These are phyloP conservation scores for Acleris literana DNA, from an alignment of 2,888 invertebrate genomes.

Conservation along the genomic window DNA sequence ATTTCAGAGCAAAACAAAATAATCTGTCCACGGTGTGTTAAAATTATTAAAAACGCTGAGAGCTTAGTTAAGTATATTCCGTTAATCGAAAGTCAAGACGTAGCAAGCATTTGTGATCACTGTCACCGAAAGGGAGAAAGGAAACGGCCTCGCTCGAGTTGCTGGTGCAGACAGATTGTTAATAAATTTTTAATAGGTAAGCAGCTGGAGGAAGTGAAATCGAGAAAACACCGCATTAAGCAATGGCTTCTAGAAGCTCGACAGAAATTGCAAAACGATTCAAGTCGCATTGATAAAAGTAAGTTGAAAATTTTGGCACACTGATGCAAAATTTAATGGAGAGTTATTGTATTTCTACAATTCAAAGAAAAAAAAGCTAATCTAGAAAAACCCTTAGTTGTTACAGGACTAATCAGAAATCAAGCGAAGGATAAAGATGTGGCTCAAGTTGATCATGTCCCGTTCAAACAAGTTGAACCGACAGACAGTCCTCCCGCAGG, in stretches of 20 bases:
- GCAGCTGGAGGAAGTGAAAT: constrained; percentile 49
- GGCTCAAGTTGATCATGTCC: too few species aligned
- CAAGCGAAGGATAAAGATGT: too few species aligned
- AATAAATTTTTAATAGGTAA: constrained; percentile 50
- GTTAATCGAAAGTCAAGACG: constrained; percentile 41
- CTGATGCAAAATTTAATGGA: constrained; percentile 39
- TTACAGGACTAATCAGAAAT: too few species aligned
- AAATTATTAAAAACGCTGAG: constrained; percentile 53
- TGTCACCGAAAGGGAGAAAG: constrained; percentile 48
- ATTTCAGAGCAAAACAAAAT: constrained; percentile 52
- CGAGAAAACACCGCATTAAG: constrained; percentile 43
- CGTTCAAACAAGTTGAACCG: not conserved
- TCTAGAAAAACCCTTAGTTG: too few species aligned
- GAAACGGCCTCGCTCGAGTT: constrained; percentile 44
- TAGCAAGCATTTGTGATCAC: constrained; percentile 43
- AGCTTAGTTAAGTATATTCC: constrained; percentile 49
- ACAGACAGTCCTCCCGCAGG: not conserved
- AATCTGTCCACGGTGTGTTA: constrained; percentile 61
- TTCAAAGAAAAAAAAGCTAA: not conserved
- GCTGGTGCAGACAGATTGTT: constrained; percentile 55
- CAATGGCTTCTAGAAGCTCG: constrained; percentile 47
- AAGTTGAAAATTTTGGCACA: constrained; percentile 21
- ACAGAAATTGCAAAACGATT: constrained; percentile 41
- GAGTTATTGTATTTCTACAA: too few species aligned
- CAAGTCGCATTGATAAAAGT: constrained; percentile 27